Evolutionary conservation across 2,888 invertebrate genomes (phyloP).

Genomic region (Drosophila algonquin): DNA sequence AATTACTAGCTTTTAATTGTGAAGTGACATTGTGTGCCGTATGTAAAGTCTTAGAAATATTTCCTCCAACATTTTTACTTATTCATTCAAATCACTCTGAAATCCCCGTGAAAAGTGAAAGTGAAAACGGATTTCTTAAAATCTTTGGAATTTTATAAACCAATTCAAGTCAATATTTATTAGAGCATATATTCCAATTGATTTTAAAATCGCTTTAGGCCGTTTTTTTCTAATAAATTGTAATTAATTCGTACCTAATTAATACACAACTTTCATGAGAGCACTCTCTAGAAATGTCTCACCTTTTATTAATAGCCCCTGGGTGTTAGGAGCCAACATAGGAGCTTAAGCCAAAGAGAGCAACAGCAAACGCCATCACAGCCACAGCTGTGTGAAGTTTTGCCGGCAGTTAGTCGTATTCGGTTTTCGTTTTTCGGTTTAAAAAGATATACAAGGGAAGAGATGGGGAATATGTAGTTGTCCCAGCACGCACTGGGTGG

Average conservation of each 20-base stretch:
- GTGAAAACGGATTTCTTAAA: too few species aligned
- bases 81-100: too few species aligned
- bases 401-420: constrained; percentile 60
- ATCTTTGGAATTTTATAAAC: too few species aligned
- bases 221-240: too few species aligned
- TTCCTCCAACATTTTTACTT: too few species aligned
- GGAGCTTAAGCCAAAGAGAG: constrained; percentile 11
- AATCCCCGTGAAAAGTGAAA: too few species aligned
- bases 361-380: constrained; percentile 44
- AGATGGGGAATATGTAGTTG: background rate
- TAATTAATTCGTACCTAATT: too few species aligned
- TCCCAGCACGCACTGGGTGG: constrained; percentile 11
- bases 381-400: constrained; percentile 67
- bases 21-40: too few species aligned
- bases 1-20: background rate
- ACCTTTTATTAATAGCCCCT: background rate
- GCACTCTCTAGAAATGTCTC: background rate
- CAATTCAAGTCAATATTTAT: too few species aligned
- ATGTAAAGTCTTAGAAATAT: too few species aligned
- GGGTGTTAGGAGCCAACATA: background rate
- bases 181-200: too few species aligned
- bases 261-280: background rate
- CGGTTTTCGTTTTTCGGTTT: constrained; percentile 39
- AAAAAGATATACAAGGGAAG: constrained; percentile 16
- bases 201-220: too few species aligned